These are phyloP conservation scores for Chrysogorgia sp. DNA, from an alignment of 92 coral and sea anemone species.

Conservation along the genomic window DNA sequence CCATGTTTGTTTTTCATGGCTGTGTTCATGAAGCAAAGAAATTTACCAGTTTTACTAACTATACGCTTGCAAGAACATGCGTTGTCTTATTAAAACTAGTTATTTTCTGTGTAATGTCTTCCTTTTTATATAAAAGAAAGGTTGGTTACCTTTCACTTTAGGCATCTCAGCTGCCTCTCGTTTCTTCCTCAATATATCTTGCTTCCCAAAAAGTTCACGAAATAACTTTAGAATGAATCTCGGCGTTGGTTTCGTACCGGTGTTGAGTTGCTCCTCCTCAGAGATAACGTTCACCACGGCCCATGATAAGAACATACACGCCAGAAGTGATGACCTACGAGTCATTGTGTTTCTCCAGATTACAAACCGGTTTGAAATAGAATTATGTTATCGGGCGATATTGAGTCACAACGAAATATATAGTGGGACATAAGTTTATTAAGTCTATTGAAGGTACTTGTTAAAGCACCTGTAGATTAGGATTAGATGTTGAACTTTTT, in stretches of 20 bases:
- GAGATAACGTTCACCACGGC: not conserved
- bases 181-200: not conserved
- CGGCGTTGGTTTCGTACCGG: slow-evolving; percentile 16
- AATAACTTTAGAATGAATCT: slow-evolving; percentile 20
- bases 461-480: not conserved
- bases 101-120: not conserved
- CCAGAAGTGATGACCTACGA: not conserved
- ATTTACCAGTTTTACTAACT: not conserved
- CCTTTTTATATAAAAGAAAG: not conserved
- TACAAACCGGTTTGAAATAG: not conserved
- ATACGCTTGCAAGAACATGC: not conserved
- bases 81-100: not conserved
- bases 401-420: not conserved
- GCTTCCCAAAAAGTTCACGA: slow-evolving; percentile 11
- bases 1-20: not conserved
- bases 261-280: slow-evolving; percentile 6
- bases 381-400: not conserved
- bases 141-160: not conserved
- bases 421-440: not conserved
- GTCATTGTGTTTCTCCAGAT: slow-evolving; percentile 15
- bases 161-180: not conserved
- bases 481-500: not conserved
- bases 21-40: slow-evolving; percentile 17
- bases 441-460: not conserved
- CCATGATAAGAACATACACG: not conserved